phyloP scores from a whole-genome alignment of 2,797 vertebrate genomes.

The Neoniphon sammara region DNA sequence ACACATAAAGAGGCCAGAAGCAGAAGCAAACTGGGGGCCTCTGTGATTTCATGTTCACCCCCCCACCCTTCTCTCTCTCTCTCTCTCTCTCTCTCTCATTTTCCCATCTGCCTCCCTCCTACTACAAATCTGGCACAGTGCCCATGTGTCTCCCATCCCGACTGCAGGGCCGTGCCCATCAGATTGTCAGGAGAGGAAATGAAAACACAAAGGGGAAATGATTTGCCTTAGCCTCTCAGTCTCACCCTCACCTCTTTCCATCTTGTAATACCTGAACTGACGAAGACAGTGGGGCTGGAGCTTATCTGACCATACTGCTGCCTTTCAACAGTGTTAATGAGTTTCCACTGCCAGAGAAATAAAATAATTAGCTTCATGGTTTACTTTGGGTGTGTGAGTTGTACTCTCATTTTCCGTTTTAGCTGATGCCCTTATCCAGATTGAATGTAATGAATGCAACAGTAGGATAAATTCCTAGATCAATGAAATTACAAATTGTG shows the following conservation, averaged over 20 bases:
- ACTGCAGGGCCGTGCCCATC: conserved; percentile 46
- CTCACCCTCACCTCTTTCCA: conserved; percentile 28
- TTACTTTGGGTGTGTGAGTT: neutral
- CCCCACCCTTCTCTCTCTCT: neutral
- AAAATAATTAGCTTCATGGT: neutral
- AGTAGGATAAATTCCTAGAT: neutral
- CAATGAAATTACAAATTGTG: neutral
- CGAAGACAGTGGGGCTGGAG: conserved; percentile 13
- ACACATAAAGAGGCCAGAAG: conserved; percentile 45
- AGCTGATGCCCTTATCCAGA: too few relatives aligned
- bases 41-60: conserved; percentile 37
- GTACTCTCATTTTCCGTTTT: too few relatives aligned
- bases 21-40: conserved; percentile 46
- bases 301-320: conserved; percentile 36
- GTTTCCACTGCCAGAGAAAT: neutral
- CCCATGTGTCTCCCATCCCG: conserved; percentile 13
- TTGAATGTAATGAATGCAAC: neutral
- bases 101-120: conserved; percentile 23
- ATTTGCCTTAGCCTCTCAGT: conserved; percentile 51
- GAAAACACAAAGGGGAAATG: conserved; percentile 65
- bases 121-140: conserved; percentile 31
- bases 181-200: conserved; percentile 58
- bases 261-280: conserved; percentile 48
- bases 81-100: conserved; percentile 8
- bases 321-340: conserved; percentile 26